Base-by-base conservation (phyloP, 2,888 invertebrate genomes). In the Leptinotarsa peninsularis region DNA sequence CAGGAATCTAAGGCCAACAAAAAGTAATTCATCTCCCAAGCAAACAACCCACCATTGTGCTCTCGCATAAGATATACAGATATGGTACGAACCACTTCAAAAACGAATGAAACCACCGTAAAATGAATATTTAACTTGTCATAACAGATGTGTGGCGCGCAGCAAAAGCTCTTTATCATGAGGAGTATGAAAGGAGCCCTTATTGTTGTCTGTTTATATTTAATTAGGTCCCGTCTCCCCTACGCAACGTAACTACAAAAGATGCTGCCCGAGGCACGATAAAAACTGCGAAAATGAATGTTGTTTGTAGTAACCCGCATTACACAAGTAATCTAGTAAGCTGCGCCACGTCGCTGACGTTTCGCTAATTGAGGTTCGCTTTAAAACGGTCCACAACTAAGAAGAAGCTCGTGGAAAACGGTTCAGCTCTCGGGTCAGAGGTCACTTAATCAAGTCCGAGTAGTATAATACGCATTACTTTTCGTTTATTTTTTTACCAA, bases 51-150 rank as follows among this genome's bases (percentile, higher is more conserved):
- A 50, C 76, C 50, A 76, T 75, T 82, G 81, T 80, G 80, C 80
- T 81, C 43, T 43, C 77, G 80, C 78, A 76, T 17, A 21, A 70
- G 70, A 58, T 58, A 70, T 58, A 49, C n/a, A 23, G 74, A 74
- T 74, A 56, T 68, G 63, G 63, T 49, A 43, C 49, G 52, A 69
- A 78, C 79, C 80, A 82, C 82, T 82, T 82, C 83, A 82, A 83
- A 84, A 84, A 84, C 81, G 83, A 83, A 82, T 81, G 82, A 83
- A 84, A 82, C 84, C 83, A 83, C 83, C 84, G 83, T 84, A 84
- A 85, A 85, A 85, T 85, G 85, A 84, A 85, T 85, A 85, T 85
- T 84, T 85, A 85, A 84, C 84, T 85, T 84, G 84, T 84, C 83
- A 84, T 84, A 85, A 84, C 85, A 85, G 85, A 84, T 84, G 84